These are phyloP conservation scores for Vulpes lagopus DNA, from an alignment of 2,113 vertebrate genomes.

Conservation along the genomic window DNA sequence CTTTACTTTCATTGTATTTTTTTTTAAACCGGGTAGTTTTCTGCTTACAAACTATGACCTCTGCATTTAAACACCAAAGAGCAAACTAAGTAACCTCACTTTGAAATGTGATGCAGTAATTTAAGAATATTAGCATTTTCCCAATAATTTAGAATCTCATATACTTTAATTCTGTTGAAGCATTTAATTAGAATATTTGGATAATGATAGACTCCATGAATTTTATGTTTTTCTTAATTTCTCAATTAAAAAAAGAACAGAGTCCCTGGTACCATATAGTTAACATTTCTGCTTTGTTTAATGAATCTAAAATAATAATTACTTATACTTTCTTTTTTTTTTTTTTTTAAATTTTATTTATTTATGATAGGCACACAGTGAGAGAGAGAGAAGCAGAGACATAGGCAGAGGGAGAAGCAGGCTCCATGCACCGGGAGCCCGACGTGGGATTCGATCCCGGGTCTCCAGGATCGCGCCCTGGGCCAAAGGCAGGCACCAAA, in stretches of 20 bases:
- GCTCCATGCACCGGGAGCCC: too few species aligned
- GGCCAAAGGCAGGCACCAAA: too few species aligned
- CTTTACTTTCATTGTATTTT: not conserved
- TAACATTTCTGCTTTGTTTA: not conserved
- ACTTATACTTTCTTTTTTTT: not conserved
- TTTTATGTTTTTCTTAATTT: not conserved
- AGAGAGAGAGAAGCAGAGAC: too few species aligned
- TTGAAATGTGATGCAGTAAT: not conserved
- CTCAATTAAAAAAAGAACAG: not conserved
- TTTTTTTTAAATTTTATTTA: too few species aligned
- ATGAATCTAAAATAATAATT: not conserved
- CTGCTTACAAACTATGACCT: not conserved
- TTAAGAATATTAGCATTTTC: not conserved
- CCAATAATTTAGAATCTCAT: not conserved
- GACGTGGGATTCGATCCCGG: too few species aligned
- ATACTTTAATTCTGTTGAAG: not conserved
- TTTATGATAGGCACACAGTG: too few species aligned
- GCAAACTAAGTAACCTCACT: not conserved
- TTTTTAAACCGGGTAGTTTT: not conserved
- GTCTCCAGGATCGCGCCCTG: too few species aligned
- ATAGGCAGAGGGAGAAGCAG: too few species aligned
- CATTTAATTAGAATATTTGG: not conserved
- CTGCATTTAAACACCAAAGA: not conserved
- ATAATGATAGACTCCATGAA: not conserved
- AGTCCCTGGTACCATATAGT: not conserved